A percentile compares a stretch with the other conserved stretches of the same genome.
Conservation (phyloP, 2,797 vertebrate genomes). For the Pangasius krempfi region DNA sequence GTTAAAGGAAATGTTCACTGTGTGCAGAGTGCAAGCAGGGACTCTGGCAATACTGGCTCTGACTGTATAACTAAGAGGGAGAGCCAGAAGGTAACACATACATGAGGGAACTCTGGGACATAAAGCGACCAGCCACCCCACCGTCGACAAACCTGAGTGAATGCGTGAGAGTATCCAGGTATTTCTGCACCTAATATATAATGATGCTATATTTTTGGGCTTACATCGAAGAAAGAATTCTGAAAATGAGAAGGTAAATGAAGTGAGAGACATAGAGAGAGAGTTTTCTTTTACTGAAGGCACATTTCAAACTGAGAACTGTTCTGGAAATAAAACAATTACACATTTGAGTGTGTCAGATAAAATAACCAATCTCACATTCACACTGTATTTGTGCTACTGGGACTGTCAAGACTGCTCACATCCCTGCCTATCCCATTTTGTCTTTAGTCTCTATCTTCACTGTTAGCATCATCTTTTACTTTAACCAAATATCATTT, state of each 20-base stretch:
- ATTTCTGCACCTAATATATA: not conserved
- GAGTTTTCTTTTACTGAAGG: not conserved
- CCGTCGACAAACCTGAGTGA: no score
- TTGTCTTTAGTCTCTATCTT: slow-evolving; percentile 1
- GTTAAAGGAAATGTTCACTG: no score
- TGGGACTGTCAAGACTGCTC: slow-evolving; percentile 1
- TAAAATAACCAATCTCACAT: slow-evolving; percentile 3
- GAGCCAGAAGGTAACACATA: no score
- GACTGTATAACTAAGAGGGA: no score
- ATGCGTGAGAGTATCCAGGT: no score
- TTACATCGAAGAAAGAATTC: not conserved
- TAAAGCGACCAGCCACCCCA: no score
- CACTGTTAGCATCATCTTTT: not conserved
- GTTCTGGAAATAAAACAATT: not conserved
- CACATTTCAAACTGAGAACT: slow-evolving; percentile 2
- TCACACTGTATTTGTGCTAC: slow-evolving; percentile 4
- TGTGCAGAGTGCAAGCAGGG: no score
- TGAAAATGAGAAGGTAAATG: not conserved
- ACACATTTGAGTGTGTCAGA: slow-evolving; percentile 23
- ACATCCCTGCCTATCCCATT: not conserved
- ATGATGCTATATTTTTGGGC: not conserved
- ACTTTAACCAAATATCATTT: not conserved
- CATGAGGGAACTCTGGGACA: no score
- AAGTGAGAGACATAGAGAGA: not conserved
- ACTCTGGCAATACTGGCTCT: no score